A percentile compares a stretch with the other conserved stretches of the same genome.
phyloP scores from a whole-genome alignment of 2,113 vertebrate genomes.

The Myiopsitta monachus region DNA sequence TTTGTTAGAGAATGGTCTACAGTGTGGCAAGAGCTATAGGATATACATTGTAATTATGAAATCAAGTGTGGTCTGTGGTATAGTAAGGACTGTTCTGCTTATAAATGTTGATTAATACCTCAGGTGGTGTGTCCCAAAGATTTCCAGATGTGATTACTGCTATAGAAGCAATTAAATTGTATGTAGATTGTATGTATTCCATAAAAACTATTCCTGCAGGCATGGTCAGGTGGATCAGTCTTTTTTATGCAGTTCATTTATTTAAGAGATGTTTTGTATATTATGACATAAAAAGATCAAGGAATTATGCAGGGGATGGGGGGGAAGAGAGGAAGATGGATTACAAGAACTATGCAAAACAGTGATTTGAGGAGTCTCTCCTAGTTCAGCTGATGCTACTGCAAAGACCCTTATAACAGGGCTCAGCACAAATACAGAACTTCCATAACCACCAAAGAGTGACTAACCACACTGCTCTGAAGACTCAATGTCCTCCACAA shows the following conservation, averaged over 20 bases:
- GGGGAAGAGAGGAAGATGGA: not conserved
- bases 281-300: not conserved
- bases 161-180: not conserved
- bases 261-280: not conserved
- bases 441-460: not conserved
- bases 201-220: not conserved
- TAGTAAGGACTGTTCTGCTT: not conserved
- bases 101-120: not conserved
- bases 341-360: not conserved
- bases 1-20: not conserved
- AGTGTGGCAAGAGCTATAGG: rapidly evolving
- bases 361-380: not conserved
- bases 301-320: not conserved
- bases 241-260: not conserved
- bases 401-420: not conserved
- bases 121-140: not conserved
- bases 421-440: not conserved
- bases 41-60: not conserved
- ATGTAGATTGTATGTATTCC: not conserved
- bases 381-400: not conserved
- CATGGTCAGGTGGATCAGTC: not conserved
- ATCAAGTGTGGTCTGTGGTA: not conserved
- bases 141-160: not conserved
- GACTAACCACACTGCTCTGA: not conserved
- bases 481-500: rapidly evolving